Percentiles rank a stretch among this genome's conserved stretches.
phyloP scores from a whole-genome alignment of 2,113 vertebrate genomes.

The Taxidea taxus region DNA sequence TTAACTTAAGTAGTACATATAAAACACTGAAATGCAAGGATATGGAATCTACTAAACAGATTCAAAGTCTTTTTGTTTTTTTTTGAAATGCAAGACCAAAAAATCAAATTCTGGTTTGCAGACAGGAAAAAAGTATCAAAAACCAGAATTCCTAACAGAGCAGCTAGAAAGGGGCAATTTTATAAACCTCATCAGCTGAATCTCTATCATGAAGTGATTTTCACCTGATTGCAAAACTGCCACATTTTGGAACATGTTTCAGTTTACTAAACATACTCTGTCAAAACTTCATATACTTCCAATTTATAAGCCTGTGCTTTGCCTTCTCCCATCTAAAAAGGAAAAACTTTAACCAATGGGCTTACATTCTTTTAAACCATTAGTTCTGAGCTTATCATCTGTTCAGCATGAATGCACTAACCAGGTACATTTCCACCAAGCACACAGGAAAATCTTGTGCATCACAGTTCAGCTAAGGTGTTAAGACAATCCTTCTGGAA shows the following conservation, averaged over 20 bases:
- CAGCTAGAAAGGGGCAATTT: constrained; percentile 77
- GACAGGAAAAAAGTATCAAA: constrained; percentile 79
- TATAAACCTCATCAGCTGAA: constrained; percentile 81
- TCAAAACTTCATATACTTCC: constrained; percentile 59
- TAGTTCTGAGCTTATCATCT: constrained; percentile 60
- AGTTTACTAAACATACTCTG: constrained; percentile 71
- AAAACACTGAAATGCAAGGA: constrained; percentile 89
- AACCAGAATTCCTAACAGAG: constrained; percentile 77
- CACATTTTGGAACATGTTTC: constrained; percentile 34
- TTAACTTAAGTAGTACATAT: constrained; percentile 89
- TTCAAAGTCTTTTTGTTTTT: constrained; percentile 76
- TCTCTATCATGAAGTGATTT: constrained; percentile 73
- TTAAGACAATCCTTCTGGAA: constrained; percentile 75
- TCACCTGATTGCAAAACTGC: constrained; percentile 78
- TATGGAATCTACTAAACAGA: constrained; percentile 85
- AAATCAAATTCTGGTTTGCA: constrained; percentile 88
- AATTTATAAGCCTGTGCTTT: constrained; percentile 73
- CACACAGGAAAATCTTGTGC: constrained; percentile 59
- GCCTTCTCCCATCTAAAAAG: constrained; percentile 29
- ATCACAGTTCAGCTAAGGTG: constrained; percentile 80
- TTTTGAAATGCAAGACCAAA: constrained; percentile 87
- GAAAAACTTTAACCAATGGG: constrained; percentile 52
- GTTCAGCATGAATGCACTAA: not conserved
- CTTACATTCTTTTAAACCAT: constrained; percentile 66
- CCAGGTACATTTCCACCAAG: constrained; percentile 72